These are phyloP conservation scores for Rhadina sibilatrix DNA, from an alignment of 2,113 vertebrate genomes.

Conservation along the genomic window DNA sequence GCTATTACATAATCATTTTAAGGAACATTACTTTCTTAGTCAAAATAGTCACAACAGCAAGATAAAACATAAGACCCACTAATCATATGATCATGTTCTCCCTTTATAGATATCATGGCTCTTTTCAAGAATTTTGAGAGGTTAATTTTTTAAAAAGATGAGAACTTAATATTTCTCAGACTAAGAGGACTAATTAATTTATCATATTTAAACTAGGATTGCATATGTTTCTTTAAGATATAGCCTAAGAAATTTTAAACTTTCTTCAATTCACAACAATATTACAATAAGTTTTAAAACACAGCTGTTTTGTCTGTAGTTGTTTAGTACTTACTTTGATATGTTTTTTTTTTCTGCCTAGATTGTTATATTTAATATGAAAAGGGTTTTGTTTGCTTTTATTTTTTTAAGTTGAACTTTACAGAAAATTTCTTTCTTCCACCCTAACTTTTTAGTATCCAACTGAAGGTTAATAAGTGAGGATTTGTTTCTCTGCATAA, in stretches of 20 bases:
- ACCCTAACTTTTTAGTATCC: background rate
- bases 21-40: background rate
- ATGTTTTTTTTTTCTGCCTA: background rate
- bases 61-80: background rate
- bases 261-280: background rate
- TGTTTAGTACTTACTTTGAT: background rate
- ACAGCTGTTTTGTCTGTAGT: background rate
- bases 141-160: background rate
- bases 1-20: background rate
- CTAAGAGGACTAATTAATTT: background rate
- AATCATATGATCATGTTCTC: background rate
- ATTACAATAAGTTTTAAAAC: background rate
- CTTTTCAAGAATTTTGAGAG: background rate
- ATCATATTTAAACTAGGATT: background rate
- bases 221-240: background rate
- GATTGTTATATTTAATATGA: background rate
- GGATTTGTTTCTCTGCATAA: conserved; percentile 2
- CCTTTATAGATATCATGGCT: background rate
- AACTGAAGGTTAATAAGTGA: background rate
- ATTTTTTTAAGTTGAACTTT: background rate
- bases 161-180: background rate
- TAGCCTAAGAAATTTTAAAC: background rate
- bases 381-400: background rate
- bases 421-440: background rate
- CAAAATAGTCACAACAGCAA: background rate